These are phyloP conservation scores for Prinia subflava DNA, from an alignment of 2,113 vertebrate species.

Conservation along the genomic window DNA sequence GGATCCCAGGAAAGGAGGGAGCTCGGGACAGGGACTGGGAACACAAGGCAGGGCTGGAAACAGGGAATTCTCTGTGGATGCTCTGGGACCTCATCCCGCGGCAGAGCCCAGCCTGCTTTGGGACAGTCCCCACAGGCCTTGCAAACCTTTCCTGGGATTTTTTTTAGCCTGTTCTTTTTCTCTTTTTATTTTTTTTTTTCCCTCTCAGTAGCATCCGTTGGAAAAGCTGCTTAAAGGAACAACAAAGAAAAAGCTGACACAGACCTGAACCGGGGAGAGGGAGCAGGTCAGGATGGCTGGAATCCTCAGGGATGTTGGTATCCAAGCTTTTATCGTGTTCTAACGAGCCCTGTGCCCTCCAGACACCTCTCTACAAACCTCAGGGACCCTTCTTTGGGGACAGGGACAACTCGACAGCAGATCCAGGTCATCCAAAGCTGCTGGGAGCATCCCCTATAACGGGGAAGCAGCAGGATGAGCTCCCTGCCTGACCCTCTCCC, in stretches of 20 bases:
- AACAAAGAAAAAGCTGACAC: constrained; percentile 66
- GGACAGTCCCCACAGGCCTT: not conserved
- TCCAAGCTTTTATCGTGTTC: not conserved
- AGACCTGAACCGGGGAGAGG: not conserved
- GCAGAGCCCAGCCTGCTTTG: not conserved
- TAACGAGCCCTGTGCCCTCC: not conserved
- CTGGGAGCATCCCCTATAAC: not conserved
- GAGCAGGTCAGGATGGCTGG: not conserved
- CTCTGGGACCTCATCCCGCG: not conserved
- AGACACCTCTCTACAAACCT: not conserved
- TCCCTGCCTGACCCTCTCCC: not conserved
- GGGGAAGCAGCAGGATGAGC: not conserved
- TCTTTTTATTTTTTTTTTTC: too few relatives aligned
- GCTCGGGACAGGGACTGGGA: not conserved
- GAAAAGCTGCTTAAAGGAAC: constrained; percentile 52
- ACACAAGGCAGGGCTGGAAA: not conserved
- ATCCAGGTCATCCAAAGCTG: not conserved
- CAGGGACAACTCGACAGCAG: not conserved
- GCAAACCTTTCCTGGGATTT: not conserved
- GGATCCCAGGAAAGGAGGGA: not conserved
- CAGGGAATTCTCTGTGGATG: not conserved
- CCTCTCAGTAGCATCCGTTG: not conserved
- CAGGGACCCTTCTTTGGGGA: not conserved
- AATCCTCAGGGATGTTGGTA: not conserved
- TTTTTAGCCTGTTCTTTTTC: not conserved